Base-by-base conservation (phyloP, 2,797 vertebrate genomes). In the Gallinago stenura region DNA sequence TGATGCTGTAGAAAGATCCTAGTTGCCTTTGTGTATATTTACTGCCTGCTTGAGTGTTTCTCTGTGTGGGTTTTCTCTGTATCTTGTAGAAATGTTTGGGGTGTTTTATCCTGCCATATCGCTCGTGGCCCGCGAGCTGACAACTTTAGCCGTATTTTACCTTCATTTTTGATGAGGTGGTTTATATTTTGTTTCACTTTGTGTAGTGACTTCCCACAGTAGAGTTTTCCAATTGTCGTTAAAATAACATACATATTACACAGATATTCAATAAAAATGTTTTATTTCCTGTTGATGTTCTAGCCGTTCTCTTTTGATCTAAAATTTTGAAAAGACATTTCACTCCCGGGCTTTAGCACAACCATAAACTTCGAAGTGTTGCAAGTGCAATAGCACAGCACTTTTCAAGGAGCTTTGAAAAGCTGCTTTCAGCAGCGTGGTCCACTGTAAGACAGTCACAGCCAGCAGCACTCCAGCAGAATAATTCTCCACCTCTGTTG, bases 21-120 rank as follows among this genome's bases (percentile, higher is more conserved):
- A 99, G 99, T 99, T 99, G 99, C 99, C 99, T 99, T 99, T 98
- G 99, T 99, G 99, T 99, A 99, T 99, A 99, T 99, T 99, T 99
- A 99, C 99, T 99, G 99, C 99, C 99, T 99, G 99, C 99, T 99
- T 99, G 99, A 99, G 99, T 99, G 99, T 99, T 99, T 98, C 99
- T 99, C 98, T 99, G 98, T 98, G 99, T 99, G 99, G 98, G 96
- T 99, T 99, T 99, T 98, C 99, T 99, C 99, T 99, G 99, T 99
- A 99, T 98, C 99, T 98, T 96, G 99, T 99, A 99, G 98, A 99
- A 99, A 98, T 98, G 99, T 99, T 97, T 98, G 98, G 98, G 98
- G 98, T 99, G 98, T 99, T 99, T 99, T 98, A 98, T 99, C 98
- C 99, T 99, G 99, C 99, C 99, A 99, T 99, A 99, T 97, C 82